A percentile compares a stretch with the other conserved stretches of the same genome.
These are phyloP conservation scores for Eolophus roseicapilla DNA, from an alignment of 2,113 vertebrate species.

Conservation along the genomic window DNA sequence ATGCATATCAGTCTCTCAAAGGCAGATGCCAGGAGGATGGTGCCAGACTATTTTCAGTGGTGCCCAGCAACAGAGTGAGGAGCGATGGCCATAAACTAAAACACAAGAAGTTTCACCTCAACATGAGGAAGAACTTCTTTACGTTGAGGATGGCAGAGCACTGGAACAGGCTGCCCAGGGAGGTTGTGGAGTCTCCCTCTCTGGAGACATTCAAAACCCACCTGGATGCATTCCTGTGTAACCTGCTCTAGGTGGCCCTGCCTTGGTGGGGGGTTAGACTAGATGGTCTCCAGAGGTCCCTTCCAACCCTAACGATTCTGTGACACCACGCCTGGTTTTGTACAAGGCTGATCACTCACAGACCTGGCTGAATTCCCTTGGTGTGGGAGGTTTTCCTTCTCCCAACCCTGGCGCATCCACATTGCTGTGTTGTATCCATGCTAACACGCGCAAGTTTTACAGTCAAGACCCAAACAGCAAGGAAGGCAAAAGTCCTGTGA, in stretches of 20 bases:
- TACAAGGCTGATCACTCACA: background rate
- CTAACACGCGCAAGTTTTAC: background rate
- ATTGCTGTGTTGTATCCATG: fast-evolving
- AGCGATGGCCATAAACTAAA: background rate
- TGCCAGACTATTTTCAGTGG: background rate
- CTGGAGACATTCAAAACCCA: background rate
- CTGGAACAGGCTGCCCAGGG: background rate
- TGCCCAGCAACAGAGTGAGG: background rate
- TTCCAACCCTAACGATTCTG: background rate
- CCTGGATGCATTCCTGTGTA: background rate
- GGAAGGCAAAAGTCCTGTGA: background rate
- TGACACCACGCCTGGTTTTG: background rate
- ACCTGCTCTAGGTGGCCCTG: background rate
- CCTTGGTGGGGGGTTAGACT: background rate
- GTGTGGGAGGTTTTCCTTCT: background rate
- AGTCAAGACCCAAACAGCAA: background rate
- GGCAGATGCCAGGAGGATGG: background rate
- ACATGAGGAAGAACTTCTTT: background rate
- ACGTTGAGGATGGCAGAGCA: background rate
- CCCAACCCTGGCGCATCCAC: background rate
- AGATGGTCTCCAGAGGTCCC: background rate
- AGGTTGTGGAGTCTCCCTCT: background rate
- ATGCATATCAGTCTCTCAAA: background rate
- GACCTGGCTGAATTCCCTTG: background rate
- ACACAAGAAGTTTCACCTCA: background rate